These are phyloP conservation scores for Suricata suricatta DNA, from an alignment of 2,113 vertebrate species.

Conservation along the genomic window DNA sequence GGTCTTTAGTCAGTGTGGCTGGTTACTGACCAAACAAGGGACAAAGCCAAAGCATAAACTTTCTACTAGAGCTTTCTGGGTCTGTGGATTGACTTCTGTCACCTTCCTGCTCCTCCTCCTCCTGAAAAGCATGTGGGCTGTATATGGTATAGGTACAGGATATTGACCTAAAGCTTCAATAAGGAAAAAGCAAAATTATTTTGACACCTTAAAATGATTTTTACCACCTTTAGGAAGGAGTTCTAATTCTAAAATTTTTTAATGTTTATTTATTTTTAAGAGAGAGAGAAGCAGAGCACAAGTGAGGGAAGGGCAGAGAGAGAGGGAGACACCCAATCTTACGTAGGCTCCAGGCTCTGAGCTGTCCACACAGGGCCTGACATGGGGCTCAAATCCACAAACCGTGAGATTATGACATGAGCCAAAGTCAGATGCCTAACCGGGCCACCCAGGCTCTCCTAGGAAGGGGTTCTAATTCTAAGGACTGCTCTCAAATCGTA, in stretches of 20 bases:
- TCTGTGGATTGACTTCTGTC: not conserved
- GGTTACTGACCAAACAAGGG: not conserved
- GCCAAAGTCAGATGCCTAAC: too few species aligned
- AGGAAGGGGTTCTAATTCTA: not conserved
- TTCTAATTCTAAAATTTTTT: too few species aligned
- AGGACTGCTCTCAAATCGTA: not conserved
- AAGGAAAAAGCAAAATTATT: not conserved
- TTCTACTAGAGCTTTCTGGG: not conserved
- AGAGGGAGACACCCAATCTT: too few species aligned
- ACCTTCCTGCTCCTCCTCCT: not conserved
- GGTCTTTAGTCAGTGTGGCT: not conserved
- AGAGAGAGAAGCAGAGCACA: too few species aligned
- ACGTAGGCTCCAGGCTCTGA: too few species aligned
- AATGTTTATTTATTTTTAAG: too few species aligned
- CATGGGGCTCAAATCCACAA: too few species aligned
- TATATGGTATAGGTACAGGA: not conserved
- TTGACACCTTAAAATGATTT: not conserved
- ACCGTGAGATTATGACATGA: too few species aligned
- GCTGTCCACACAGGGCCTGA: too few species aligned
- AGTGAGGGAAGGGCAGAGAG: too few species aligned
- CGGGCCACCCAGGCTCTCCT: too few species aligned
- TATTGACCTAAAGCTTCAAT: not conserved
- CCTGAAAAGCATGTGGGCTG: not conserved
- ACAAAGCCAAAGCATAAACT: not conserved
- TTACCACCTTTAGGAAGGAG: not conserved